phyloP scores from a whole-genome alignment of 2,888 invertebrate genomes.

The Harpalus rufipes region DNA sequence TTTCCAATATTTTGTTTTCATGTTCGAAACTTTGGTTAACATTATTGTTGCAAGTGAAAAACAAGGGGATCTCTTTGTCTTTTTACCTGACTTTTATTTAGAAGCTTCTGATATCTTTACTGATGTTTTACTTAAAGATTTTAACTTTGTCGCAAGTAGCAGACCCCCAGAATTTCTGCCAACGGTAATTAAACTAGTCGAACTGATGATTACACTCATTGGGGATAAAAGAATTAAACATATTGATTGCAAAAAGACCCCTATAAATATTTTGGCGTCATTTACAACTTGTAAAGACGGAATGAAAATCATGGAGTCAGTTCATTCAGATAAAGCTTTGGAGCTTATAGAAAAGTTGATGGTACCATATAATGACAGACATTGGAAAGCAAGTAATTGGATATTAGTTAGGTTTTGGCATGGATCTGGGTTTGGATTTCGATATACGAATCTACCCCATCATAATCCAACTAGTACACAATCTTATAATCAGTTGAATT shows the following conservation, averaged over 20 bases:
- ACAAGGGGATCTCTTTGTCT: conserved; percentile 81
- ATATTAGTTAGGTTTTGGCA: conserved; percentile 91
- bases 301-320: conserved; percentile 85
- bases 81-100: conserved; percentile 85
- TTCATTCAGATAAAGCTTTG: conserved; percentile 79
- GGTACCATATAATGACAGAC: conserved; percentile 89
- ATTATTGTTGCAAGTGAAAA: conserved; percentile 80
- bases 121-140: conserved; percentile 50
- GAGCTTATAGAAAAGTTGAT: conserved; percentile 84
- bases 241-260: conserved; percentile 80
- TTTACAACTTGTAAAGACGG: conserved; percentile 87
- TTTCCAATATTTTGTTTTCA: conserved; percentile 78
- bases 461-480: conserved; percentile 31
- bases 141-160: neutral
- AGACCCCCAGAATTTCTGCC: neutral
- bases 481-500: conserved; percentile 47
- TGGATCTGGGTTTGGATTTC: conserved; percentile 89
- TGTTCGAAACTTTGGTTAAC: conserved; percentile 79
- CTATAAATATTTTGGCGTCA: conserved; percentile 87
- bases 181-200: conserved; percentile 1
- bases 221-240: conserved; percentile 55
- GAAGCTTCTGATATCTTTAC: conserved; percentile 75
- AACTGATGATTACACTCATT: conserved; percentile 50
- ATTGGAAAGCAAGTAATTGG: conserved; percentile 93
- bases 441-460: conserved; percentile 78